These are phyloP conservation scores for Lagenorhynchus albirostris DNA, from an alignment of 2,113 vertebrate genomes.

Conservation along the genomic window DNA sequence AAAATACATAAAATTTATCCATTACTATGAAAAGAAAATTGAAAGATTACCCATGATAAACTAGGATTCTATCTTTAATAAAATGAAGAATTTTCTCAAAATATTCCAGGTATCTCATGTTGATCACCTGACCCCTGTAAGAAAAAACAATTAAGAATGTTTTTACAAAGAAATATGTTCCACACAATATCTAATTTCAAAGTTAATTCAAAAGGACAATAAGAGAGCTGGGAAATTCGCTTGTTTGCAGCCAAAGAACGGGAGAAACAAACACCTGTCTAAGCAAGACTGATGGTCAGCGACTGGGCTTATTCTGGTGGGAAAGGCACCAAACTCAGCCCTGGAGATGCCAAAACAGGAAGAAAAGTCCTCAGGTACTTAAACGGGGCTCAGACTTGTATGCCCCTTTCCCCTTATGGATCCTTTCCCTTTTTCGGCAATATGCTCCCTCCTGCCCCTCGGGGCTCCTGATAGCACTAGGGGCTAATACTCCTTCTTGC, in stretches of 20 bases:
- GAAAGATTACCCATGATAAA: slow-evolving; percentile 92
- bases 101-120: slow-evolving; percentile 96
- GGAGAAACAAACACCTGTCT: neutral
- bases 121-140: slow-evolving; percentile 95
- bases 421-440: too few species aligned
- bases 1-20: neutral
- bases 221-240: neutral
- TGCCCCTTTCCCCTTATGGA: neutral
- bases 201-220: neutral
- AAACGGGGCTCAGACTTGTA: neutral
- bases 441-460: fast-evolving
- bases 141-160: neutral
- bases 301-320: fast-evolving
- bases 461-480: neutral
- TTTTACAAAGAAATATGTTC: neutral
- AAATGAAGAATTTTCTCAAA: slow-evolving; percentile 97
- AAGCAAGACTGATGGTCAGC: neutral
- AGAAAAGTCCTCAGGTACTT: neutral
- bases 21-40: neutral
- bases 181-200: neutral
- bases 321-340: neutral
- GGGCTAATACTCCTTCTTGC: neutral
- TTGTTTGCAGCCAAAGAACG: fast-evolving
- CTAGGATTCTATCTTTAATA: slow-evolving; percentile 97
- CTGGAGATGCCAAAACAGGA: neutral